phyloP scores from a whole-genome alignment of 2,888 invertebrate genomes.

The Erebia aethiops region DNA sequence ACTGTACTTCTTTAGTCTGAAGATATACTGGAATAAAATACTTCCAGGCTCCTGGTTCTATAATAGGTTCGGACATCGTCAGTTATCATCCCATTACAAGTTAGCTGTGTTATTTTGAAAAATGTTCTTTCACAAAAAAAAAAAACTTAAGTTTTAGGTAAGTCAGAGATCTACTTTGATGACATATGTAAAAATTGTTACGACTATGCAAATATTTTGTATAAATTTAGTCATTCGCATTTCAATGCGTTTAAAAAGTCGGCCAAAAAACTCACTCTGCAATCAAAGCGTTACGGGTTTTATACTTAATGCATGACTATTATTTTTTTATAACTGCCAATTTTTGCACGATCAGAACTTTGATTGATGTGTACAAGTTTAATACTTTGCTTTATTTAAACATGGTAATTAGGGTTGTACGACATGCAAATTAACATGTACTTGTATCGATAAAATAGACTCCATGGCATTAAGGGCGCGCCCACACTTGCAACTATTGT shows the following conservation, averaged over 20 bases:
- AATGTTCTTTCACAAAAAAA: too few species aligned
- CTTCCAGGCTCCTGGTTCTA: too few species aligned
- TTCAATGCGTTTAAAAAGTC: background rate
- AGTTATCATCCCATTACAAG: too few species aligned
- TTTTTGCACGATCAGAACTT: conserved; percentile 1
- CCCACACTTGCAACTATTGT: background rate
- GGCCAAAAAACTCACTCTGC: background rate
- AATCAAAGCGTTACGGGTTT: background rate
- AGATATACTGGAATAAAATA: too few species aligned
- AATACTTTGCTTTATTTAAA: background rate
- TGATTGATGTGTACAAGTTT: background rate
- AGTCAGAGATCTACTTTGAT: too few species aligned
- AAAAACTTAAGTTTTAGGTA: too few species aligned
- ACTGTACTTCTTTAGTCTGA: too few species aligned
- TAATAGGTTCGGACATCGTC: too few species aligned
- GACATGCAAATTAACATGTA: conserved; percentile 12
- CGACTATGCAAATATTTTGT: too few species aligned
- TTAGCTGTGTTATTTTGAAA: too few species aligned
- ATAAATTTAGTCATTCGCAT: too few species aligned
- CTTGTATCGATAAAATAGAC: background rate
- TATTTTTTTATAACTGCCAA: background rate
- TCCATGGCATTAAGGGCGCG: conserved; percentile 8
- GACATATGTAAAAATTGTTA: too few species aligned
- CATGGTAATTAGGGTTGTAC: conserved; percentile 3
- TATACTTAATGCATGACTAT: background rate